Evolutionary conservation across 2,888 invertebrate genomes (phyloP).

Genomic region (Argyresthia albistria): DNA sequence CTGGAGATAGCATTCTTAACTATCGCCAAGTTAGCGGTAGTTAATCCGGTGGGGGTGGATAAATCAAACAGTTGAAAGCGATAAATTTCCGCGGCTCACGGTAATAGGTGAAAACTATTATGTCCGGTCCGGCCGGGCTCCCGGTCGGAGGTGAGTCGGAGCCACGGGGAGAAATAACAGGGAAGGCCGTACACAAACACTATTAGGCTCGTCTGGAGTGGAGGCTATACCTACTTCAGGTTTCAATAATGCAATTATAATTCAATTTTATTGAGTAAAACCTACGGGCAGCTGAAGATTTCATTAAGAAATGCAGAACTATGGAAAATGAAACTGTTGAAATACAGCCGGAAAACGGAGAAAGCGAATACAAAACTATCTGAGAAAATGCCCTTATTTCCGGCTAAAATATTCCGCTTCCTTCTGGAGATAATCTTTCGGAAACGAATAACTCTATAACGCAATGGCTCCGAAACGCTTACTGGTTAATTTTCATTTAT

Average conservation of each 20-base stretch:
- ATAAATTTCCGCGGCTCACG: slow-evolving; percentile 59
- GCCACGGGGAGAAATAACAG: slow-evolving; percentile 43
- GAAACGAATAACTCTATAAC: not conserved
- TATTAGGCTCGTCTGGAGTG: too few species aligned
- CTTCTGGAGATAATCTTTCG: slow-evolving; percentile 1
- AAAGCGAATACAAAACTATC: not conserved
- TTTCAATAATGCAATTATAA: too few species aligned
- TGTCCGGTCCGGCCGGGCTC: slow-evolving; percentile 28
- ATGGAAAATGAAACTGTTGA: too few species aligned
- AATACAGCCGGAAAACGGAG: not conserved
- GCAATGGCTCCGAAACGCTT: not conserved
- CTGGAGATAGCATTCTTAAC: slow-evolving; percentile 71
- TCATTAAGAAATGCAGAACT: too few species aligned
- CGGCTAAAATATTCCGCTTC: slow-evolving; percentile 25
- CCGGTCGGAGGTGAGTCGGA: slow-evolving; percentile 37
- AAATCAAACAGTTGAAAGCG: slow-evolving; percentile 66
- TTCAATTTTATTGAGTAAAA: too few species aligned
- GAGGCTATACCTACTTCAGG: too few species aligned
- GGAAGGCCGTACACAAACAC: slow-evolving; percentile 17
- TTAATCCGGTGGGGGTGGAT: slow-evolving; percentile 63
- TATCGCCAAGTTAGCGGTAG: slow-evolving; percentile 72
- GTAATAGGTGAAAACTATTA: slow-evolving; percentile 73
- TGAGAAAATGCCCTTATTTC: slow-evolving; percentile 17
- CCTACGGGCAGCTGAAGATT: too few species aligned
- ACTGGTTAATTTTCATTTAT: not conserved